These are phyloP conservation scores for Cardinalis cardinalis DNA, from an alignment of 2,113 vertebrate species.

Conservation along the genomic window DNA sequence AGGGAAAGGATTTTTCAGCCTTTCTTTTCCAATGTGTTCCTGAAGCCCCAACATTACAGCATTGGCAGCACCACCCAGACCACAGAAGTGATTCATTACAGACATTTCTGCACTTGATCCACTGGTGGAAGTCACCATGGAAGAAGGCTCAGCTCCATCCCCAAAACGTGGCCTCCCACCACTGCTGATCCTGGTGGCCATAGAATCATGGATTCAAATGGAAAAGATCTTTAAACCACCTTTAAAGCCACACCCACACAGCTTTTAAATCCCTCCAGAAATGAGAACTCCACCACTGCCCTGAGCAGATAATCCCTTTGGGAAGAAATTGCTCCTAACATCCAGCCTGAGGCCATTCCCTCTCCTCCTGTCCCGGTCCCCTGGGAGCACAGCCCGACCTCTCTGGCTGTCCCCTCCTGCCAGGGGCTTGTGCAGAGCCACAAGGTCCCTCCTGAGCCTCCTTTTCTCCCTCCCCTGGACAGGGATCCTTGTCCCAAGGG, in stretches of 20 bases:
- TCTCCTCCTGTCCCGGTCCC: not conserved
- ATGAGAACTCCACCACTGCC: too few species aligned
- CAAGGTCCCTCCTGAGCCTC: not conserved
- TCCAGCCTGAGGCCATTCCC: accelerated
- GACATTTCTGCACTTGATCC: not conserved
- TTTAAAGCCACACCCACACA: not conserved
- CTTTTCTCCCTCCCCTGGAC: not conserved
- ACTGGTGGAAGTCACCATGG: accelerated
- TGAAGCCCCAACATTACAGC: not conserved
- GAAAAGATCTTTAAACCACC: not conserved
- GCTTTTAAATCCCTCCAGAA: not conserved
- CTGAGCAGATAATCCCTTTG: not conserved
- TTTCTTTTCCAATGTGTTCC: not conserved
- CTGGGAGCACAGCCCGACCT: accelerated
- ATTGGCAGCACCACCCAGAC: not conserved
- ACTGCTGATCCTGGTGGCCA: not conserved
- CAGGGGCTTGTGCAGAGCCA: not conserved
- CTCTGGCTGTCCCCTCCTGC: accelerated
- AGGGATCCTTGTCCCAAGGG: not conserved
- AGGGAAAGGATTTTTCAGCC: not conserved
- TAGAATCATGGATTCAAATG: accelerated
- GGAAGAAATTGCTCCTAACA: accelerated
- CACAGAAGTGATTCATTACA: not conserved
- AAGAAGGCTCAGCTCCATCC: not conserved
- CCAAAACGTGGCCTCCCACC: not conserved